Conservation (phyloP, 2,797 vertebrate genomes). For the Oreochromis grahami region DNA sequence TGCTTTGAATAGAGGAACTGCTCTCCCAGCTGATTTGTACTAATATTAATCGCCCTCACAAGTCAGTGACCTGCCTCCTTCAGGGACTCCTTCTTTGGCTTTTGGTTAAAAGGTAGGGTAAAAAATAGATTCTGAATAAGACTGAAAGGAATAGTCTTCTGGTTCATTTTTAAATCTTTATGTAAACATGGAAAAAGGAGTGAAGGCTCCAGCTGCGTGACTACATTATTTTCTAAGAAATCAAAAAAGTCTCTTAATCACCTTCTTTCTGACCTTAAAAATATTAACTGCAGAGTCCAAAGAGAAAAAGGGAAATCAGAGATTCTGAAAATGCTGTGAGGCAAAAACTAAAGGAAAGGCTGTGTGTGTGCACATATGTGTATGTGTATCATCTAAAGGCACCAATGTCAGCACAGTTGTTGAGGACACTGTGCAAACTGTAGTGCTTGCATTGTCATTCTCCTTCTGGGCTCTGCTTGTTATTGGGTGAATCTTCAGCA, state of each 20-base stretch:
- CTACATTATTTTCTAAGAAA: not conserved
- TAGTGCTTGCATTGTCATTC: constrained; percentile 30
- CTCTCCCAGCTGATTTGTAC: constrained; percentile 18
- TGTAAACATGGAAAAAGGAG: not conserved
- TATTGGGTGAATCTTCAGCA: constrained; percentile 32
- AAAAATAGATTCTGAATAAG: not conserved
- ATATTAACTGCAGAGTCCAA: not conserved
- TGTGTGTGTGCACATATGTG: not conserved
- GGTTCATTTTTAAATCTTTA: constrained; percentile 1
- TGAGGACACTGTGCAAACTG: constrained; percentile 26
- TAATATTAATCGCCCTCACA: constrained; percentile 36
- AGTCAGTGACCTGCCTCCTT: constrained; percentile 10
- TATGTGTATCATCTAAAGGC: not conserved
- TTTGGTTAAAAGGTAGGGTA: not conserved
- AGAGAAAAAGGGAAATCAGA: not conserved
- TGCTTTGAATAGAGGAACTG: constrained; percentile 27
- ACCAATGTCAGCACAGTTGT: not conserved
- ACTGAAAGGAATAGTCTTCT: not conserved
- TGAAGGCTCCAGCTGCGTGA: not conserved
- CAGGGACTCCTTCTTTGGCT: not conserved
- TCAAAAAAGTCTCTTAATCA: not conserved
- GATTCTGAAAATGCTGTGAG: not conserved
- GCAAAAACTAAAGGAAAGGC: not conserved
- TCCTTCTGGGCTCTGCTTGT: constrained; percentile 36
- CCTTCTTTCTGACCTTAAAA: not conserved